Evolutionary conservation across 2,888 invertebrate species (phyloP).

Genomic region (Tanytarsus gracilentus): DNA sequence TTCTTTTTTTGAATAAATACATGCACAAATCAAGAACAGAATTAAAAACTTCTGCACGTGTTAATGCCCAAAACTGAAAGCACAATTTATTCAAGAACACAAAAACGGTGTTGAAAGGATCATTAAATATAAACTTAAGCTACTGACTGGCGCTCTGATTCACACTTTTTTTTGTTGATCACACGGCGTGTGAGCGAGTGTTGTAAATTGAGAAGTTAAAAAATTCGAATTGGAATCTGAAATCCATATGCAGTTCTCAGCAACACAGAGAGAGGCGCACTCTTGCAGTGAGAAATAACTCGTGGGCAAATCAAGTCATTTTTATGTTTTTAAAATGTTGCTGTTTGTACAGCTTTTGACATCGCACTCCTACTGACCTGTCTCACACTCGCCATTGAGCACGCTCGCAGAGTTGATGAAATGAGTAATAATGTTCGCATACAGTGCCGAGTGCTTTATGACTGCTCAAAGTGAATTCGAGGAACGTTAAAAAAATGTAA

Average conservation of each 20-base stretch:
- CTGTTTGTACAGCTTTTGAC: constrained; percentile 13
- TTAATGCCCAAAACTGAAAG: too few relatives aligned
- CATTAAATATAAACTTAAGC: too few relatives aligned
- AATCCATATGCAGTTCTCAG: too few relatives aligned
- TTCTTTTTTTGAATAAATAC: too few relatives aligned
- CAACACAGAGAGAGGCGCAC: neutral
- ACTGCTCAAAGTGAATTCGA: neutral
- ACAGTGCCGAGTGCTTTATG: constrained; percentile 5
- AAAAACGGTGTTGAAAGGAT: too few relatives aligned
- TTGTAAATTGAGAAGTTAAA: neutral
- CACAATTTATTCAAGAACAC: too few relatives aligned
- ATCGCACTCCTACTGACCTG: constrained; percentile 26
- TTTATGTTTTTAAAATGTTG: constrained; percentile 3
- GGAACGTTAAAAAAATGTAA: neutral
- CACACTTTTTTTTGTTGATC: too few relatives aligned
- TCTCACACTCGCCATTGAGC: neutral
- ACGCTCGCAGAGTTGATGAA: constrained; percentile 17
- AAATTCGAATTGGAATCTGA: neutral
- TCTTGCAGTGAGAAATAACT: neutral
- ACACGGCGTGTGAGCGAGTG: too few relatives aligned
- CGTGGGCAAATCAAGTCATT: constrained; percentile 1
- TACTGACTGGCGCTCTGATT: too few relatives aligned
- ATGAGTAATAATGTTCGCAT: constrained; percentile 28
- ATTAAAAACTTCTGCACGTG: too few relatives aligned
- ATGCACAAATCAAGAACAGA: too few relatives aligned